Base-by-base conservation (phyloP, 1,140 invertebrate species). In the Plodia interpunctella region DNA sequence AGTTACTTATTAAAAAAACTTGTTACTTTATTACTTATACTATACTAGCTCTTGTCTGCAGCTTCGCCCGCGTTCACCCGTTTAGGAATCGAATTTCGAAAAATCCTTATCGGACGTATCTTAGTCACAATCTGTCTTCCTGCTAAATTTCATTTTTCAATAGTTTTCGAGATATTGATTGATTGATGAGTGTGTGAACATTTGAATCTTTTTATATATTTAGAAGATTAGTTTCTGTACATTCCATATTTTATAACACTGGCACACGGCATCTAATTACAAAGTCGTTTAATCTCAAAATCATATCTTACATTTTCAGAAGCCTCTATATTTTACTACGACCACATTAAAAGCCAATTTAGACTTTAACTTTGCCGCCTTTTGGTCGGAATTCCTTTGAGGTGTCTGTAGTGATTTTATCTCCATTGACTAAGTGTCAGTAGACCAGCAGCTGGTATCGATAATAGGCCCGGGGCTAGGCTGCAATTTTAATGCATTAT, bases 401-500 rank as follows among this genome's bases (percentile, higher is more conserved):
- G 9, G 13, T 35, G 9, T 35, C 10, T 35, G 4, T 4, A 15
- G 15, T 15, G 38, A 44, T 44, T 44, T 44, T 53, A 53, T 53
- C 51, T n/a, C 13, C 51, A 53, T 53, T 53, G 51, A 53, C 51
- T 53, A 53, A 53, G 51, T 53, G 51, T 53, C 51, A 53, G 49
- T 13, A 17, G 13, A 11, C 19, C 19, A 25, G 5, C 32, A 18
- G 60, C 32, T 55, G 18, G 59, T 54, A 62, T 58, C 56, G 17
- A 32, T 56, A 54, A 49, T 62, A 62, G 60, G 30, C 49, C 21
- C 13, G 51, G 51, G 35, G 60, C 58, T 54, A 44, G 58, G 55
- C 49, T 58, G 60, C 59, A 62, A 55, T 65, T 67, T 66, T 53
- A 64, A 65, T 66, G 62, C 49, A 49, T 63, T 72, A 74, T 72